Conservation (phyloP, 2,113 vertebrate genomes). For the Equus przewalskii region DNA sequence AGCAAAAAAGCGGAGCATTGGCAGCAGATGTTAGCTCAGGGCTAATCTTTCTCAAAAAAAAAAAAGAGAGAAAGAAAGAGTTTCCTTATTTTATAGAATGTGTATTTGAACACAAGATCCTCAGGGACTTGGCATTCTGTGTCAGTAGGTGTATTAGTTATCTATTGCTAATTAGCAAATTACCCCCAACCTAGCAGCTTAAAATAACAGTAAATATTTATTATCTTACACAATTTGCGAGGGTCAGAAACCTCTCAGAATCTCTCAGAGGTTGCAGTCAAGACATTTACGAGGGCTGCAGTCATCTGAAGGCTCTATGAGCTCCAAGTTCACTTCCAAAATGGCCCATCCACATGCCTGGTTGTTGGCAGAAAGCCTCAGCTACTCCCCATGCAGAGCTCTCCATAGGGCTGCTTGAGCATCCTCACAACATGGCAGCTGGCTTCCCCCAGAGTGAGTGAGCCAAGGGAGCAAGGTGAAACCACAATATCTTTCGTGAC, state of each 20-base stretch:
- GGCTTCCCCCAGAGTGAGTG: not conserved
- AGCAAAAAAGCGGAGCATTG: too few relatives aligned
- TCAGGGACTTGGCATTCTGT: not conserved
- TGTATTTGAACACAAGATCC: not conserved
- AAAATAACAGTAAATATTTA: not conserved
- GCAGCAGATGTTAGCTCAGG: too few relatives aligned
- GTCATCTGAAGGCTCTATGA: not conserved
- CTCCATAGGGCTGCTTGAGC: not conserved
- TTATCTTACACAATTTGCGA: not conserved
- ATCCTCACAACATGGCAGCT: not conserved
- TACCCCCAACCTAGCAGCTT: not conserved
- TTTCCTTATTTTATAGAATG: not conserved
- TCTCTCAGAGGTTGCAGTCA: not conserved
- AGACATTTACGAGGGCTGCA: not conserved
- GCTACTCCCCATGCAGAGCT: not conserved
- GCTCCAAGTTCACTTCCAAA: not conserved
- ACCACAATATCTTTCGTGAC: not conserved
- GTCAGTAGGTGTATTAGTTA: not conserved
- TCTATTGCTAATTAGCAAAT: not conserved
- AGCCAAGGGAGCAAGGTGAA: not conserved
- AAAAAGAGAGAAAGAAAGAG: not conserved
- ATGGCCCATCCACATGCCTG: not conserved
- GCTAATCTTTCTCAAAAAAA: too few relatives aligned
- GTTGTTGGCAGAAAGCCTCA: not conserved
- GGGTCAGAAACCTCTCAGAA: not conserved